Evolutionary conservation across 1,140 invertebrate species (phyloP).

Genomic region (Aphaenogaster floridana): DNA sequence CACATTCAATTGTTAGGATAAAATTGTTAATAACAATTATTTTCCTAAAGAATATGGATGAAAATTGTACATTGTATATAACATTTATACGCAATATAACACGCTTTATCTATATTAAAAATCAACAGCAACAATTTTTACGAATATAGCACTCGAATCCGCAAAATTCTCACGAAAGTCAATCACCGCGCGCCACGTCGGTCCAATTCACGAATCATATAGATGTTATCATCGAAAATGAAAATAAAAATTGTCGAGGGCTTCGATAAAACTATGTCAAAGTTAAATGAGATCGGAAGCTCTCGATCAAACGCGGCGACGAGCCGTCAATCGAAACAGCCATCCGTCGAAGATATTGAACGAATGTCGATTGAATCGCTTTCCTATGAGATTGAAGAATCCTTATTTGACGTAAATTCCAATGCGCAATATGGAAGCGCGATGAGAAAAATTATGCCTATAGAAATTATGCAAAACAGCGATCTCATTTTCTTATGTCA

Average conservation of each 20-base stretch:
- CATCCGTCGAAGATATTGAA: slow-evolving; percentile 31
- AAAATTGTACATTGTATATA: not conserved
- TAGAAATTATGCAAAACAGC: slow-evolving; percentile 50
- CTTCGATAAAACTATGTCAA: slow-evolving; percentile 40
- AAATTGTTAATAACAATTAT: not conserved
- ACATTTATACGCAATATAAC: not conserved
- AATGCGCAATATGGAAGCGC: not conserved
- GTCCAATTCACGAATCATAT: slow-evolving; percentile 18
- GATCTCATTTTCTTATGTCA: not conserved
- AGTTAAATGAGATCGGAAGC: slow-evolving; percentile 54
- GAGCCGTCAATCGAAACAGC: slow-evolving; percentile 39
- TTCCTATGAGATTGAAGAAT: slow-evolving; percentile 23
- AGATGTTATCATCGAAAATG: not conserved
- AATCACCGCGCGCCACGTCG: slow-evolving; percentile 25
- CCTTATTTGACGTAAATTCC: slow-evolving; percentile 18
- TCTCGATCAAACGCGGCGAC: slow-evolving; percentile 48
- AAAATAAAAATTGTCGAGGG: slow-evolving; percentile 54
- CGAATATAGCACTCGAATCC: not conserved
- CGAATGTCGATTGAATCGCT: slow-evolving; percentile 41
- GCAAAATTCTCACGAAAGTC: slow-evolving; percentile 38
- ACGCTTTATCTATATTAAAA: not conserved
- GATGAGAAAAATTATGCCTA: slow-evolving; percentile 28
- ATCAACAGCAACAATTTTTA: slow-evolving; percentile 11
- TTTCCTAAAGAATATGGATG: not conserved
- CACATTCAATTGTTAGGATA: not conserved